Conservation (phyloP, 1,140 invertebrate genomes). For the Euglossa dilemma region DNA sequence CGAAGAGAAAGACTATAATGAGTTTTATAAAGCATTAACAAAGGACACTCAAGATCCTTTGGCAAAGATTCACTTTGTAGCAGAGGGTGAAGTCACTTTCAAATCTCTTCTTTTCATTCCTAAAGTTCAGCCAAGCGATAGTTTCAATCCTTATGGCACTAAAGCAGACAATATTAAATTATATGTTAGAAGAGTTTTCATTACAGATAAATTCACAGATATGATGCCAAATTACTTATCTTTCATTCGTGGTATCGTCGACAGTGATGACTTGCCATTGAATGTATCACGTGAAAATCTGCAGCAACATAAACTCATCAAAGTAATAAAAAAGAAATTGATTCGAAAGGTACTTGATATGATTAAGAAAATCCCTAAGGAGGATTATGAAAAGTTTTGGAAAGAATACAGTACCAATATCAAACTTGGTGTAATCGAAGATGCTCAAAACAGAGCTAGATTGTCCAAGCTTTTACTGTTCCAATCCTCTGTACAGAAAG, state of each 20-base stretch:
- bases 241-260: conserved; percentile 98
- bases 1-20: conserved; percentile 93
- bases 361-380: conserved; percentile 97
- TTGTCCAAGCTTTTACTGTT: conserved; percentile 97
- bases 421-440: conserved; percentile 98
- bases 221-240: conserved; percentile 99
- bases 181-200: conserved; percentile 98
- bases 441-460: conserved; percentile 96
- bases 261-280: conserved; percentile 99
- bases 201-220: conserved; percentile 99
- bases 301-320: conserved; percentile 99
- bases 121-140: conserved; percentile 93
- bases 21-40: conserved; percentile 97
- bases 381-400: conserved; percentile 98
- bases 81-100: conserved; percentile 99
- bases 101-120: conserved; percentile 98
- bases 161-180: conserved; percentile 97
- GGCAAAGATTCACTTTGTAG: conserved; percentile 96
- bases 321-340: conserved; percentile 99
- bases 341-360: conserved; percentile 98
- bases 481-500: conserved; percentile 90
- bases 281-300: conserved; percentile 99
- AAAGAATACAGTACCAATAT: conserved; percentile 99
- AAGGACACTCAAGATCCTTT: conserved; percentile 95
- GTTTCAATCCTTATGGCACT: conserved; percentile 97